Percentiles rank a stretch among this genome's conserved stretches.
Conservation (phyloP, 23 tunicate genomes). For the Halocynthia roretzi region DNA sequence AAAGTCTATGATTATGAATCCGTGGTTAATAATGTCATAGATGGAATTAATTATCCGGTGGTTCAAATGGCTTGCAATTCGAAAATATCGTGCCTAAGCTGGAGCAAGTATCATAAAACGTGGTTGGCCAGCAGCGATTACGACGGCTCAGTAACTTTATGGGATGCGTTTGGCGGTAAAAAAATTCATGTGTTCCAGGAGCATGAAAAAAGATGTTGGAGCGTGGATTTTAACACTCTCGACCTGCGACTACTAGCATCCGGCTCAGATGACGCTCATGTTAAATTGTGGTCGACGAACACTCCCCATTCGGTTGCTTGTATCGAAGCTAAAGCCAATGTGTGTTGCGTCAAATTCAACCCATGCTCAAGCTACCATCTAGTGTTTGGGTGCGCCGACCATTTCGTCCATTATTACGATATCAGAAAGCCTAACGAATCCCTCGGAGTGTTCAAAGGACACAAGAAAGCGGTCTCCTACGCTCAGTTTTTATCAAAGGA, state of each 20-base stretch:
- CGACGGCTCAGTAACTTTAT: conserved; percentile 86
- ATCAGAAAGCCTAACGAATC: conserved; percentile 78
- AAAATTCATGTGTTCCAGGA: conserved; percentile 71
- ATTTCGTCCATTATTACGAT: conserved; percentile 96
- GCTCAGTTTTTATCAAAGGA: conserved; percentile 78
- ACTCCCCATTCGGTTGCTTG: conserved; percentile 70
- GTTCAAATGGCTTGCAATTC: conserved; percentile 95
- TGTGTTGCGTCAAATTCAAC: conserved; percentile 97
- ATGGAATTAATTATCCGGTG: conserved; percentile 73
- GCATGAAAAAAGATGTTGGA: conserved; percentile 99
- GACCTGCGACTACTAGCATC: conserved; percentile 91
- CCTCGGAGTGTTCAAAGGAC: conserved; percentile 81
- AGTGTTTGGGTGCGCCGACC: conserved; percentile 98
- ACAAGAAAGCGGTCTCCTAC: conserved; percentile 98
- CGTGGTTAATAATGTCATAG: conserved; percentile 78
- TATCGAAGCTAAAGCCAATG: conserved; percentile 98
- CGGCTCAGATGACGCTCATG: conserved; percentile 97
- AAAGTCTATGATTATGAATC: conserved; percentile 95
- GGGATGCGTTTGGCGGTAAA: conserved; percentile 95
- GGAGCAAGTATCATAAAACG: conserved; percentile 94
- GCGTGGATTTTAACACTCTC: conserved; percentile 94
- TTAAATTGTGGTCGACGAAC: conserved; percentile 83
- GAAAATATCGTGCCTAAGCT: conserved; percentile 88
- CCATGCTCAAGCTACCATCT: conserved; percentile 84
- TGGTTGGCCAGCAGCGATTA: conserved; percentile 96